Base-by-base conservation (phyloP, 2,113 vertebrate species). In the Eulemur macaco region DNA sequence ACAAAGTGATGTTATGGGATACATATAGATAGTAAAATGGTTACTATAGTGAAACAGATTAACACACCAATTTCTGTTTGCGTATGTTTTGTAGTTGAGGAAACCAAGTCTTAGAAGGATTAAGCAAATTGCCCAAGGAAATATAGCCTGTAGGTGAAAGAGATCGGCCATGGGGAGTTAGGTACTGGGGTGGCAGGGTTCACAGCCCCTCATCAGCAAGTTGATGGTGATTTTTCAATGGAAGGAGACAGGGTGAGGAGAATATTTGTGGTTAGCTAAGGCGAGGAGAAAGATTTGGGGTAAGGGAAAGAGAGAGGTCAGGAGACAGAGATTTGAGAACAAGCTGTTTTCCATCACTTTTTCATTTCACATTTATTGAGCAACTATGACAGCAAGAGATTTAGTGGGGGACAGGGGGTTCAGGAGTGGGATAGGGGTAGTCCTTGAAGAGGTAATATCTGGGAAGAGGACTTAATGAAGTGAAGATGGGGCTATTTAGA, bases 21-120 rank as follows among this genome's bases (percentile, higher is more conserved):
- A 31, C 10, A 13, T 18, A 5, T 7, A 52, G 29, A 34, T 8
- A 34, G 47, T 50, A 20, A 25, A 52, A 31, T 3, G 5, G 76
- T 78, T 52, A n/a, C 76, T 50, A 11, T 11, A 54, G 50, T 13
- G 42, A 78, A 54, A 34, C 20, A 13, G 73, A 76, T 34, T 78
- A 52, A 54, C 31, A 3, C 34, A 23, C 13, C 47, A 14, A 11
- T n/a, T 86, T 87, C 60, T 71, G 31, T 76, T 71, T 94, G 52
- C 69, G 2, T 88, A 6, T 47, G 60, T 83, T 94, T 94, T 34
- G 13, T 81, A 80, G 71, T 92, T 52, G 60, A 86, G 83, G 50
- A 89, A 58, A 88, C 37, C 0, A 1, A 50, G 50, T 7, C 15
- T 91, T 37, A 81, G 80, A 85, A 27, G 77, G 73, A 68, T 91